These are phyloP conservation scores for Xyliphius kryptos DNA, from an alignment of 2,113 vertebrate species.

Conservation along the genomic window DNA sequence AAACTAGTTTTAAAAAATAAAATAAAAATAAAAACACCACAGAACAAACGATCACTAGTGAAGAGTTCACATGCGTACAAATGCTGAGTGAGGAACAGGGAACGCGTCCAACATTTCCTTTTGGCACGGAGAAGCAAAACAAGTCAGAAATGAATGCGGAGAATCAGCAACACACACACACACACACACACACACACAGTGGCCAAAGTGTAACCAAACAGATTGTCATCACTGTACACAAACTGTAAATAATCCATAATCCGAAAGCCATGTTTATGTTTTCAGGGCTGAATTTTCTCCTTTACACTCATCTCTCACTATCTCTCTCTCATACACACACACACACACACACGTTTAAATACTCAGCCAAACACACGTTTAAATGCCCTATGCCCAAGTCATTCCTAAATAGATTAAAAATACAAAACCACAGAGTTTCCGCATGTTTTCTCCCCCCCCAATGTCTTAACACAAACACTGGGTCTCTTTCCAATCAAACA, in stretches of 20 bases:
- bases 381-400: not conserved
- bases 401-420: not conserved
- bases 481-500: constrained; percentile 25
- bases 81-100: constrained; percentile 43
- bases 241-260: constrained; percentile 24
- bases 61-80: constrained; percentile 40
- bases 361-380: not conserved
- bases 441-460: not conserved
- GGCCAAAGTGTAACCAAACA: constrained; percentile 39
- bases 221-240: constrained; percentile 42
- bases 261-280: not conserved
- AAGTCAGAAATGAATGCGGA: constrained; percentile 21
- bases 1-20: not conserved
- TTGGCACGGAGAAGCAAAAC: constrained; percentile 52
- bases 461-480: constrained; percentile 11
- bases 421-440: not conserved
- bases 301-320: no score
- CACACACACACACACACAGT: constrained; percentile 1
- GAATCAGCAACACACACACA: no score
- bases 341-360: not conserved
- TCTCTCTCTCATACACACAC: no score
- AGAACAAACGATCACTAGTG: not conserved
- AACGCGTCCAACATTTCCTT: constrained; percentile 50
- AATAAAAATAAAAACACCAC: not conserved
- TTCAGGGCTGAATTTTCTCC: not conserved